Percentiles rank a stretch among this genome's conserved stretches.
Evolutionary conservation across 1,140 invertebrate species (phyloP).

Genomic region (Dendroctonus ponderosae): DNA sequence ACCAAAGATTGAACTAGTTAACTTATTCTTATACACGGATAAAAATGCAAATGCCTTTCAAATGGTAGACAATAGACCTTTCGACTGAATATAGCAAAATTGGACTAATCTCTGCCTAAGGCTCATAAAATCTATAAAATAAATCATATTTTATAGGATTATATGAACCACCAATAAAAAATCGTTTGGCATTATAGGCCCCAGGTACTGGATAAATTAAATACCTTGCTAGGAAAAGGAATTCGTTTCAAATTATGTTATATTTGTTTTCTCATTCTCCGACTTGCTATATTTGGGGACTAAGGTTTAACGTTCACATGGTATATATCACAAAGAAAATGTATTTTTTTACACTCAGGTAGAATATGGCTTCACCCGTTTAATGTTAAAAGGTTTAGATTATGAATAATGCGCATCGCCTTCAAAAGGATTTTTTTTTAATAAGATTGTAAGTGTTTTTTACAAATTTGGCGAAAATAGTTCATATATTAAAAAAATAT

Average conservation of each 20-base stretch:
- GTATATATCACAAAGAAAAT: conserved; percentile 43
- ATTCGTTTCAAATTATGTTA: too few species aligned
- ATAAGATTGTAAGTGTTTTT: conserved; percentile 2
- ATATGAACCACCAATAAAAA: background rate
- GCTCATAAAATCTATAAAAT: conserved; percentile 20
- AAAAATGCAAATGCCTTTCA: conserved; percentile 42
- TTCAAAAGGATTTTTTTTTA: background rate
- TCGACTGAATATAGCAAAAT: conserved; percentile 22
- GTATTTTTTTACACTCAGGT: conserved; percentile 50
- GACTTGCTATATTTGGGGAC: conserved; percentile 7
- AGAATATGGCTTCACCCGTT: conserved; percentile 35
- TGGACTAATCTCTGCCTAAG: background rate
- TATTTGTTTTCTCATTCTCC: background rate
- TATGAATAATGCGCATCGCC: background rate
- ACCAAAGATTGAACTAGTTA: conserved; percentile 51
- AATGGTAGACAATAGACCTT: conserved; percentile 38
- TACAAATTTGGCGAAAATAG: conserved; percentile 9
- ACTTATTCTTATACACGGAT: conserved; percentile 43
- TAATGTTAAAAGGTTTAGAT: conserved; percentile 32
- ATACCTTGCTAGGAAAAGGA: too few species aligned
- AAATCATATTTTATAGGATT: conserved; percentile 2
- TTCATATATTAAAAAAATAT: background rate
- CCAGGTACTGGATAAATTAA: too few species aligned
- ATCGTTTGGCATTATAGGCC: too few species aligned
- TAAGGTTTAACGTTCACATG: conserved; percentile 18